Conservation (phyloP, 1,140 invertebrate genomes). For the Acromyrmex heyeri region DNA sequence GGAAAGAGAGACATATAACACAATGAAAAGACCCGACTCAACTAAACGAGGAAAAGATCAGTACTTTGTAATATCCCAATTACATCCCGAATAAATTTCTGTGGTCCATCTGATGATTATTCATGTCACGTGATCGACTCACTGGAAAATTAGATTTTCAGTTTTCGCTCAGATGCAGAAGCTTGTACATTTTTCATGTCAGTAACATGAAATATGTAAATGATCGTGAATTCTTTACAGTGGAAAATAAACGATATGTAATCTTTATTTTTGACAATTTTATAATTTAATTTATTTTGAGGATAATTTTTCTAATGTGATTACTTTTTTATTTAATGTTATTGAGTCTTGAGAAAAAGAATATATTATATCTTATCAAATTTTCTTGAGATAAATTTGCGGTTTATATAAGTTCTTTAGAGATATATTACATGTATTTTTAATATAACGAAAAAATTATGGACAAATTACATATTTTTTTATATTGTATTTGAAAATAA, state of each 20-base stretch:
- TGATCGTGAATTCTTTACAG: background rate
- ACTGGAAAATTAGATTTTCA: constrained; percentile 21
- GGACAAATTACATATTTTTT: too few relatives aligned
- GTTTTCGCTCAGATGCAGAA: background rate
- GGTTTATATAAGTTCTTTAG: background rate
- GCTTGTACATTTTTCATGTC: constrained; percentile 9
- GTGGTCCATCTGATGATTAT: background rate
- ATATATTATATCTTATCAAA: background rate
- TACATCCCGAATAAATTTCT: background rate
- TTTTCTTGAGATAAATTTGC: background rate
- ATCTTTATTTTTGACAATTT: constrained; percentile 27
- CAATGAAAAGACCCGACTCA: background rate
- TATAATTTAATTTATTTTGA: background rate
- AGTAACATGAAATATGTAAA: constrained; percentile 25
- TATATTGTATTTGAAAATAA: too few relatives aligned
- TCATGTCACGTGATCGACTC: background rate
- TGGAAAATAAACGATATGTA: background rate
- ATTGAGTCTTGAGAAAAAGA: background rate
- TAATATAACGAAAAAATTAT: too few relatives aligned
- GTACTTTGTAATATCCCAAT: background rate
- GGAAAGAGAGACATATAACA: background rate
- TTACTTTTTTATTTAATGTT: background rate
- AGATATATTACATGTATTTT: too few relatives aligned
- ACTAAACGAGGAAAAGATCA: background rate
- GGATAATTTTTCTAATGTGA: background rate